Evolutionary conservation across 2,113 vertebrate genomes (phyloP).

Genomic region (Atrichornis clamosus): DNA sequence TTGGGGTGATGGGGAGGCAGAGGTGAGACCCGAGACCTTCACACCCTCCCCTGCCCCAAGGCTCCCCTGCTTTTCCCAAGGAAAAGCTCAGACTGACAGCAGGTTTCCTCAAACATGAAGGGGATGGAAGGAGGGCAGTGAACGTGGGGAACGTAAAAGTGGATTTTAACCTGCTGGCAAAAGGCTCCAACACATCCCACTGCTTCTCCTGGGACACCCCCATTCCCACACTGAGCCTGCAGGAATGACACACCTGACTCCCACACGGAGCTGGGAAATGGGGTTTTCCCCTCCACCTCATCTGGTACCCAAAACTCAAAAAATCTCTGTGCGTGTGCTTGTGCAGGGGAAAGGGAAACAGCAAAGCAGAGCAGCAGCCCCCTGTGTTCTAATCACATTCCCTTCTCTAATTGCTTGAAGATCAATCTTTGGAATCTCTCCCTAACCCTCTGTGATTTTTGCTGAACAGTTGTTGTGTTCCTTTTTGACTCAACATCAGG

Average conservation of each 20-base stretch:
- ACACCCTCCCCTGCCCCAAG: fast-evolving
- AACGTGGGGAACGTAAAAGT: fast-evolving
- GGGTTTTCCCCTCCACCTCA: fast-evolving
- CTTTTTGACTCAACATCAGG: constrained; percentile 1
- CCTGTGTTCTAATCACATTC: neutral
- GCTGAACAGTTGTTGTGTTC: constrained; percentile 11
- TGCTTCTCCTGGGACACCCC: neutral
- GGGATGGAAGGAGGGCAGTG: neutral
- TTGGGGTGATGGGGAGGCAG: neutral
- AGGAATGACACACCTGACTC: neutral
- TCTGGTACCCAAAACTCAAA: fast-evolving
- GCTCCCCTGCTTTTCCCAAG: neutral
- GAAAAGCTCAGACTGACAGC: fast-evolving
- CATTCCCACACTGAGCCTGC: fast-evolving
- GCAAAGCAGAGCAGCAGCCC: neutral
- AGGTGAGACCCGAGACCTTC: neutral
- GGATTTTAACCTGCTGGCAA: neutral
- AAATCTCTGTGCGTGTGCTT: fast-evolving
- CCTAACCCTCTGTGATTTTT: neutral
- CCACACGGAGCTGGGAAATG: neutral
- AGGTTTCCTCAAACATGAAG: fast-evolving
- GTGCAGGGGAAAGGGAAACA: neutral
- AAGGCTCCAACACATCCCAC: neutral
- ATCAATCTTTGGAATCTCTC: constrained; percentile 3
- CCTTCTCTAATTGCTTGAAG: neutral